Evolutionary conservation across 2,888 invertebrate species (phyloP), one percentile per base, ranked within the genome.

Genomic region (Diloba caeruleocephala): DNA sequence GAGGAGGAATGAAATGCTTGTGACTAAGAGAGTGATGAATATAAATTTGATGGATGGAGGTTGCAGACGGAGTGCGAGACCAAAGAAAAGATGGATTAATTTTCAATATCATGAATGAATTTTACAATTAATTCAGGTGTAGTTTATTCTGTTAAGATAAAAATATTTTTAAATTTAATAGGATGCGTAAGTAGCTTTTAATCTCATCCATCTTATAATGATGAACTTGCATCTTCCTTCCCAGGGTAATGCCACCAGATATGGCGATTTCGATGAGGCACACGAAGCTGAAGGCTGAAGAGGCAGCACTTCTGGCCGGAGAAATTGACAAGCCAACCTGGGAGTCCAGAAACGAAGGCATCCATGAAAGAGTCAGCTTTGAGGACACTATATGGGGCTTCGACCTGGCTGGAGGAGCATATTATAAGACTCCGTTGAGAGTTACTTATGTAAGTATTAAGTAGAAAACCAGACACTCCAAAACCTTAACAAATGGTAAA

Each of bases 381-480:
- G 90, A 89, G 46, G 91, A 91, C 68, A 72, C 85, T 37, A 87
- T 90, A 23, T 91, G 91, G 90, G 91, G 90, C 13, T 91, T 91
- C 48, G 87, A 90, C 26, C 72, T 91, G n/a, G 90, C 89, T n/a
- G 91, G 91, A 1, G 90, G 91, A 0, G 48, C 76, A 1, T 88
- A 70, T 53, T 91, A 90, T 48, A 83, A 87, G 28, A 89, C 89
- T 0, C 90, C 90, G 0, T 60, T 91, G 23, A 83, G 88, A 42
- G 87, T 91, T 28, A 88, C 85, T 28, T 73, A 56, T 54, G 91
- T 90, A 68, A 85, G 89, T 81, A 21, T n/a, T n/a, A n/a, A n/a
- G n/a, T n/a, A n/a, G n/a, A n/a, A n/a, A n/a, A n/a, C n/a, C n/a
- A n/a, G n/a, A n/a, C n/a, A n/a, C n/a, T n/a, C n/a, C n/a, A n/a